These are phyloP conservation scores for Leptonema lineaticorne DNA, from an alignment of 1,140 invertebrate genomes.

Conservation along the genomic window DNA sequence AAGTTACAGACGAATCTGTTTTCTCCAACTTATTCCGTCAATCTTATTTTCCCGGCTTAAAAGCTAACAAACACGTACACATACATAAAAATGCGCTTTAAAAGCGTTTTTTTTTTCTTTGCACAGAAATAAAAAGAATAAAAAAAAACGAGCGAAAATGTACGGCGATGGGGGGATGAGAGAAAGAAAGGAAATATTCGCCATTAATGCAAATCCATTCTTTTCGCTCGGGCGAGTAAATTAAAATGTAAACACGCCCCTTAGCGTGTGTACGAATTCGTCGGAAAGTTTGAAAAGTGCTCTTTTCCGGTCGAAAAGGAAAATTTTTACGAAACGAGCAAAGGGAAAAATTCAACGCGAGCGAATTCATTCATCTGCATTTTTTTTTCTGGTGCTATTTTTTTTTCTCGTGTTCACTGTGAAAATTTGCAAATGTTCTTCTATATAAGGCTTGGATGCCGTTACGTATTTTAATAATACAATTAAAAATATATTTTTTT, in stretches of 20 bases:
- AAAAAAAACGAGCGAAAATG: too few relatives aligned
- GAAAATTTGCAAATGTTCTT: background rate
- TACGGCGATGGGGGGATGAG: background rate
- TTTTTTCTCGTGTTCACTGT: too few relatives aligned
- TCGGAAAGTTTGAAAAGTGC: constrained; percentile 16
- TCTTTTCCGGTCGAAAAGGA: constrained; percentile 10
- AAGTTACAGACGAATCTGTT: too few relatives aligned
- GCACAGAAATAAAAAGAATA: too few relatives aligned
- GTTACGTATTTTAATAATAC: too few relatives aligned
- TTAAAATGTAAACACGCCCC: constrained; percentile 16
- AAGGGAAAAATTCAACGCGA: constrained; percentile 6
- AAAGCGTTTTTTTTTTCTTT: too few relatives aligned
- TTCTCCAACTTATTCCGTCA: too few relatives aligned
- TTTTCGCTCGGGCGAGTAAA: background rate
- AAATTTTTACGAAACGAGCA: background rate
- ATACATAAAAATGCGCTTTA: too few relatives aligned
- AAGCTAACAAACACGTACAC: too few relatives aligned
- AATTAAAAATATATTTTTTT: too few relatives aligned
- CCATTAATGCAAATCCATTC: constrained; percentile 11
- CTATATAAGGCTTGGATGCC: too few relatives aligned
- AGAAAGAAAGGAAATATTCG: background rate
- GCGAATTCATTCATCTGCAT: constrained; percentile 8
- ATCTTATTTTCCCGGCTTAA: too few relatives aligned
- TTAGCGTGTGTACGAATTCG: constrained; percentile 1
- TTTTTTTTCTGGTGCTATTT: background rate